Evolutionary conservation across 2,888 invertebrate genomes (phyloP).

Genomic region (Temnothorax unifasciatus): DNA sequence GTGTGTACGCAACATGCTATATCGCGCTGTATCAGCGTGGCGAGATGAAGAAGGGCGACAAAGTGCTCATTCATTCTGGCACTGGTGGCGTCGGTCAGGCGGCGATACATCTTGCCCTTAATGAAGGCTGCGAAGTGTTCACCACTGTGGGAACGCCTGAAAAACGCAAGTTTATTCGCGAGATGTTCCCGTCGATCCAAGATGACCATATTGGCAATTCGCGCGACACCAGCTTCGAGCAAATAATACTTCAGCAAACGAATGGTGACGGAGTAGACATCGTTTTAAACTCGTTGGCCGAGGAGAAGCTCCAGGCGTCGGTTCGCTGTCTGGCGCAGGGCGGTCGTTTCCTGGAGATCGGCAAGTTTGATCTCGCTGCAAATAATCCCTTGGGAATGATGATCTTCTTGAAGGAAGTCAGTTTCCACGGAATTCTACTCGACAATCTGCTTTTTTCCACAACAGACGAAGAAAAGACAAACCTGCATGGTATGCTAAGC

Average conservation of each 20-base stretch:
- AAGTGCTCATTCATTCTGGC: conserved; percentile 86
- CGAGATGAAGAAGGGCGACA: conserved; percentile 86
- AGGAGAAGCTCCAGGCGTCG: conserved; percentile 94
- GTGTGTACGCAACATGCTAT: conserved; percentile 89
- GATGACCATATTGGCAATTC: conserved; percentile 94
- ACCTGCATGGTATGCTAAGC: conserved; percentile 85
- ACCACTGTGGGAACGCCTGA: conserved; percentile 89
- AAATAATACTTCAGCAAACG: conserved; percentile 93
- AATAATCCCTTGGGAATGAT: conserved; percentile 90
- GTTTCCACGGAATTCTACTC: conserved; percentile 93
- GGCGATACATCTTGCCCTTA: conserved; percentile 89
- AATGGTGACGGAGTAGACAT: conserved; percentile 96
- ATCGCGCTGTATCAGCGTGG: conserved; percentile 88
- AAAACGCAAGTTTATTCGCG: conserved; percentile 88
- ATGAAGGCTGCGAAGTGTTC: conserved; percentile 88
- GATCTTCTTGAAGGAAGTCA: conserved; percentile 90
- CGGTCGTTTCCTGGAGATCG: conserved; percentile 94
- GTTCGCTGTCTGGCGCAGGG: conserved; percentile 88
- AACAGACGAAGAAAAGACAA: background rate
- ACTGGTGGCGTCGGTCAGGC: conserved; percentile 91
- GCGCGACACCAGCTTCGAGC: conserved; percentile 94
- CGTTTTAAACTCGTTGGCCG: conserved; percentile 96
- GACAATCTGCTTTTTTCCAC: conserved; percentile 88
- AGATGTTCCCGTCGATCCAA: conserved; percentile 87
- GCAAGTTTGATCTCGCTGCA: conserved; percentile 92